Evolutionary conservation across 2,888 invertebrate species (phyloP).

Genomic region (Odontothrips loti): DNA sequence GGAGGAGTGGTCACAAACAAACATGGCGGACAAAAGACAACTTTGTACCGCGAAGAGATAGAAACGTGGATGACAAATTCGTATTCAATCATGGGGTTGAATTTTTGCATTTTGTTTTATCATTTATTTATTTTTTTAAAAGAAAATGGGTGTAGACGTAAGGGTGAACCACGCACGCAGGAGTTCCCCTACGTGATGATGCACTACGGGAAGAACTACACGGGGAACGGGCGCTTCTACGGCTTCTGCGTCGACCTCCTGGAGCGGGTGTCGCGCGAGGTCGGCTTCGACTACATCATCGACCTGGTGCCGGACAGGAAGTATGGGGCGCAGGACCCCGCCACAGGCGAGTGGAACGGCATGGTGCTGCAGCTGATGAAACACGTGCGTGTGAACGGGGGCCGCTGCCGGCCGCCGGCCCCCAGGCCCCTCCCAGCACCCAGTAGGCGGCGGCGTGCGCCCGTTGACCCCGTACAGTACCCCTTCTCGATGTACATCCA

Average conservation of each 20-base stretch:
- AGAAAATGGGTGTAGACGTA: no score
- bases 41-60: not conserved
- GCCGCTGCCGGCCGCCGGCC: not conserved
- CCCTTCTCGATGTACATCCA: no score
- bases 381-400: conserved; percentile 53
- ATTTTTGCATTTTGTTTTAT: no score
- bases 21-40: not conserved
- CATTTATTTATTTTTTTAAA: no score
- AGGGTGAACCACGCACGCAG: conserved; percentile 45
- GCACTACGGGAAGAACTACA: conserved; percentile 63
- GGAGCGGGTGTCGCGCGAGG: conserved; percentile 60
- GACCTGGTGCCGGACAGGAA: conserved; percentile 67
- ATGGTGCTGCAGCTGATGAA: conserved; percentile 67
- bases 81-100: no score
- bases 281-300: conserved; percentile 67
- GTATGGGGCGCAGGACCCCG: conserved; percentile 60
- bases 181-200: conserved; percentile 72
- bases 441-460: no score
- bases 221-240: conserved; percentile 69
- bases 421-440: conserved; percentile 9
- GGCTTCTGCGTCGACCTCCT: conserved; percentile 76
- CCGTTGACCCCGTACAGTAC: no score
- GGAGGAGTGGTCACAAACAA: not conserved
- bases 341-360: conserved; percentile 62
- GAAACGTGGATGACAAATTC: no score